Evolutionary conservation across 1,140 invertebrate genomes (phyloP).

Genomic region (Drepana arcuata): DNA sequence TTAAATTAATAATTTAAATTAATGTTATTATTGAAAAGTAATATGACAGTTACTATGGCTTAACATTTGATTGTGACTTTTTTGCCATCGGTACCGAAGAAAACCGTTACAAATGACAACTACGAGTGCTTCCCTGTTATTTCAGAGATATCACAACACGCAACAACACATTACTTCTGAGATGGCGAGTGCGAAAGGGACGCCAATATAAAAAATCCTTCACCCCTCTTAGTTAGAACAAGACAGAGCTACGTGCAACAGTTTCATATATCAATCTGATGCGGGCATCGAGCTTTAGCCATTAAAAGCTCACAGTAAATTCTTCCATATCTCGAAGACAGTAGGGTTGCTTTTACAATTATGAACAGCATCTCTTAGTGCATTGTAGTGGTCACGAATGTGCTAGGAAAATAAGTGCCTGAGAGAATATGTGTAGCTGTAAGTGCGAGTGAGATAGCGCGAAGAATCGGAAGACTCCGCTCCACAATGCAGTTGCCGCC

Average conservation of each 20-base stretch:
- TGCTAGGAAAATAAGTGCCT: constrained; percentile 1
- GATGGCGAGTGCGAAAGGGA: constrained; percentile 48
- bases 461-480: too few relatives aligned
- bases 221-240: constrained; percentile 23
- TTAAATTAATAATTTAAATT: too few relatives aligned
- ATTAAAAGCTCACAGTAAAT: constrained; percentile 12
- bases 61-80: constrained; percentile 14
- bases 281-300: constrained; percentile 12
- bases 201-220: constrained; percentile 46
- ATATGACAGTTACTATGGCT: not conserved
- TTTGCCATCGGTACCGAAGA: constrained; percentile 40
- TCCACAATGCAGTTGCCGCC: constrained; percentile 64
- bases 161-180: constrained; percentile 71
- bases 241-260: constrained; percentile 54
- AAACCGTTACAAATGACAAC: constrained; percentile 71
- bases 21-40: too few relatives aligned
- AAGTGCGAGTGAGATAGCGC: constrained; percentile 43
- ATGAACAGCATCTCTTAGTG: constrained; percentile 18
- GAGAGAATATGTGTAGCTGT: constrained; percentile 4
- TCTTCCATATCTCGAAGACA: constrained; percentile 4
- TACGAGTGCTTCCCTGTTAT: constrained; percentile 71
- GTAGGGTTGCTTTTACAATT: constrained; percentile 23
- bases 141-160: constrained; percentile 71
- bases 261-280: constrained; percentile 46
- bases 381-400: constrained; percentile 20